Evolutionary conservation across 2,888 invertebrate genomes (phyloP).

Genomic region (Agrilus biguttatus): DNA sequence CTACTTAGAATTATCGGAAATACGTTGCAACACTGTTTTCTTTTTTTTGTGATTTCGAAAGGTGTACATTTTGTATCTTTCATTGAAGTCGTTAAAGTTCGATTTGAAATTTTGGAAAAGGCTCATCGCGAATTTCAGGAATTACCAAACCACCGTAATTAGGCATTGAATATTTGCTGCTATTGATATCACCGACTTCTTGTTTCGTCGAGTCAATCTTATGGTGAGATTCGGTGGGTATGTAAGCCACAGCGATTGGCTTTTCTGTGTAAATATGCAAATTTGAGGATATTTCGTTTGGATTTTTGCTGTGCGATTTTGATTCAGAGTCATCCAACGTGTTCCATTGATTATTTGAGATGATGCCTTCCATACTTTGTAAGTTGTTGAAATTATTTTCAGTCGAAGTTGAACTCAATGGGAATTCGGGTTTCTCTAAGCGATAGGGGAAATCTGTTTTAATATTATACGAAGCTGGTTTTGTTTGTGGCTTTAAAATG

Average conservation of each 20-base stretch:
- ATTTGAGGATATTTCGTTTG: conserved; percentile 26
- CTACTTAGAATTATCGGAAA: too few relatives aligned
- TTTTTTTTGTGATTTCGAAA: too few relatives aligned
- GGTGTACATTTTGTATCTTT: too few relatives aligned
- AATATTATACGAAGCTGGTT: conserved; percentile 22
- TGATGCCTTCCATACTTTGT: conserved; percentile 20
- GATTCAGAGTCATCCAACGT: conserved; percentile 30
- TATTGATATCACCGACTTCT: conserved; percentile 1
- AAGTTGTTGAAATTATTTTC: conserved; percentile 20
- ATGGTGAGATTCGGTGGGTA: conserved; percentile 38
- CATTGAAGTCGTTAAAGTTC: too few relatives aligned
- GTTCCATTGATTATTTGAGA: conserved; percentile 27
- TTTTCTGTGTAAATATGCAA: conserved; percentile 35
- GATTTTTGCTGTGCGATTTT: conserved; percentile 11
- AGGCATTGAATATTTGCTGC: conserved; percentile 30
- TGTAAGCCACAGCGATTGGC: conserved; percentile 50
- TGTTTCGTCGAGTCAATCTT: conserved; percentile 10
- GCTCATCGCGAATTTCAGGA: conserved; percentile 28
- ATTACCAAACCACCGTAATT: conserved; percentile 35
- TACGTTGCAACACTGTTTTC: too few relatives aligned
- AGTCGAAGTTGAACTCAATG: conserved; percentile 28
- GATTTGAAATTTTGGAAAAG: conserved; percentile 1
- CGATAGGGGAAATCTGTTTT: conserved; percentile 51
- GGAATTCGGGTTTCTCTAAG: conserved; percentile 42
- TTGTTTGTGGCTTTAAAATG: conserved; percentile 29